phyloP scores from a whole-genome alignment of 2,113 vertebrate genomes.

The Macaca nemestrina region DNA sequence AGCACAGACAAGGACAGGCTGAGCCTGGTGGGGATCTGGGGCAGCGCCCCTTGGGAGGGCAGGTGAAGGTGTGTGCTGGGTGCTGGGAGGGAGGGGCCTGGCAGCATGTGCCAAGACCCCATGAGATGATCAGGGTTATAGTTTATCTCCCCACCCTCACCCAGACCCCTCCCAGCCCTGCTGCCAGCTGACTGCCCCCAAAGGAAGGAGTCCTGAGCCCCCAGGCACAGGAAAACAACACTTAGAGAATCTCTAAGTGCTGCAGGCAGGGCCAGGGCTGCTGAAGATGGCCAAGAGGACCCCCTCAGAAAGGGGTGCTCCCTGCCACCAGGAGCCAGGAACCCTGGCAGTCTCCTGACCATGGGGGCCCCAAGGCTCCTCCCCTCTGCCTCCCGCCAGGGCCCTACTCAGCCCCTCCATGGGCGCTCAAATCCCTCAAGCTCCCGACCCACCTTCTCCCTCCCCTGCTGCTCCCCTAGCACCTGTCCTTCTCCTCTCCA shows the following conservation, averaged over 20 bases:
- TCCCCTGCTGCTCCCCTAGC: slow-evolving; percentile 1
- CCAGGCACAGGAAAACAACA: neutral
- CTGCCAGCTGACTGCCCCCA: neutral
- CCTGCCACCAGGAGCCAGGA: neutral
- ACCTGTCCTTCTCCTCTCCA: neutral
- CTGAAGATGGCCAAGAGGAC: neutral
- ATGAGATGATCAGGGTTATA: neutral
- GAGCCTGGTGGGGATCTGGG: neutral
- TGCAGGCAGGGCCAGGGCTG: neutral
- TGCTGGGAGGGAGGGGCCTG: neutral
- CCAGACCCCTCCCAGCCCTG: neutral
- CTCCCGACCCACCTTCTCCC: neutral
- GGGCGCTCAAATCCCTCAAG: slow-evolving; percentile 35
- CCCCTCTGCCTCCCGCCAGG: neutral
- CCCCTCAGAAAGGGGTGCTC: neutral
- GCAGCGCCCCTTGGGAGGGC: neutral
- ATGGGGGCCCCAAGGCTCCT: neutral
- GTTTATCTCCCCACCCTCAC: neutral
- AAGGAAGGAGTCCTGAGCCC: neutral
- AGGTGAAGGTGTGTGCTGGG: neutral
- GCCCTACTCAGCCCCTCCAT: neutral
- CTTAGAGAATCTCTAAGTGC: neutral
- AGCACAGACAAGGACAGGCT: neutral
- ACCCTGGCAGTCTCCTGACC: neutral
- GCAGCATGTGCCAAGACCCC: neutral